phyloP scores from a whole-genome alignment of 1,140 invertebrate species.

The Cephus cinctus region DNA sequence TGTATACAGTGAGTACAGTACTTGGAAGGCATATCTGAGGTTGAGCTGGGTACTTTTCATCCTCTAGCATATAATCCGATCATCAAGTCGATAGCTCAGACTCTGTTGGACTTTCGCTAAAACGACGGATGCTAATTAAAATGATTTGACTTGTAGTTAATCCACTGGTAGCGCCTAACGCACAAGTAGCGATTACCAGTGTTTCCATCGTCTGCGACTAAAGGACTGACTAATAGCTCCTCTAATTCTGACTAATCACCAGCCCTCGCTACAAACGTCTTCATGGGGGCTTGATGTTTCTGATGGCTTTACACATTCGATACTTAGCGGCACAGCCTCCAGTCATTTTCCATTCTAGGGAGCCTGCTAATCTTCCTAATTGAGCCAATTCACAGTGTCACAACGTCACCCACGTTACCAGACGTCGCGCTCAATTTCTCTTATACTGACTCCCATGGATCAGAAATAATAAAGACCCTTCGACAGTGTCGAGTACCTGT shows the following conservation, averaged over 20 bases:
- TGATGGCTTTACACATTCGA: conserved; percentile 22
- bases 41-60: too few relatives aligned
- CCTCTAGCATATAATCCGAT: conserved; percentile 26
- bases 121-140: conserved; percentile 34
- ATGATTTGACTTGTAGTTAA: conserved; percentile 27
- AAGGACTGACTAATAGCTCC: conserved; percentile 26
- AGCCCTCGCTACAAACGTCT: background rate
- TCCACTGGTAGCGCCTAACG: conserved; percentile 14
- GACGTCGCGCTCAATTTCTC: conserved; percentile 10
- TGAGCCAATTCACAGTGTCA: conserved; percentile 8
- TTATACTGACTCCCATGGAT: too few relatives aligned
- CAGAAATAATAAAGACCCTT: too few relatives aligned
- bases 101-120: too few relatives aligned
- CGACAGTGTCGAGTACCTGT: too few relatives aligned
- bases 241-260: conserved; percentile 36
- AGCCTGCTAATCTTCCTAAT: conserved; percentile 30
- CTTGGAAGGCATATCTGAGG: conserved; percentile 10
- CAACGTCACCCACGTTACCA: conserved; percentile 5
- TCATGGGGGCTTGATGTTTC: conserved; percentile 11
- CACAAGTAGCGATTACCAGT: conserved; percentile 15
- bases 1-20: conserved; percentile 11
- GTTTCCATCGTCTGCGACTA: conserved; percentile 6
- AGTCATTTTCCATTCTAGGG: conserved; percentile 23
- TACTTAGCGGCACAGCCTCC: conserved; percentile 17
- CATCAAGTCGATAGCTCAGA: conserved; percentile 30